phyloP scores from a whole-genome alignment of 2,113 vertebrate species.

The Nothoprocta pentlandii region DNA sequence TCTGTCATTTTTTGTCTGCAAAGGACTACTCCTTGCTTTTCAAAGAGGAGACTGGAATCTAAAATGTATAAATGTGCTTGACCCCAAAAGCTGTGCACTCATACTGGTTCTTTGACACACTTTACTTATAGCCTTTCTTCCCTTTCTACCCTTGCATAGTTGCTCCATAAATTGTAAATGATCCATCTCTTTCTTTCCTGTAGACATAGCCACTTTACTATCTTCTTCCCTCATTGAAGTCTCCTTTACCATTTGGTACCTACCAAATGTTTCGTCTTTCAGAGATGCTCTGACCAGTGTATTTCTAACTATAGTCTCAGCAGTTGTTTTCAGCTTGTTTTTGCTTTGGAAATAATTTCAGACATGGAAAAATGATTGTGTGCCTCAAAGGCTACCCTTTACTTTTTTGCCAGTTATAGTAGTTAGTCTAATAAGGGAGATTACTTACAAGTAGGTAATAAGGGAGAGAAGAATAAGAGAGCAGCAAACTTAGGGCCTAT shows the following conservation, averaged over 20 bases:
- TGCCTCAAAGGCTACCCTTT: background rate
- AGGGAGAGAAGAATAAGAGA: background rate
- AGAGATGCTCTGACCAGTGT: background rate
- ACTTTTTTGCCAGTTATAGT: background rate
- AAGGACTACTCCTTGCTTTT: background rate
- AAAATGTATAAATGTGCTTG: background rate
- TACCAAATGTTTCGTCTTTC: background rate
- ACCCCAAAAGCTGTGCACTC: background rate
- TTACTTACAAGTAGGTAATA: background rate
- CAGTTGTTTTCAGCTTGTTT: conserved; percentile 2
- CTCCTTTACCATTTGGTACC: background rate
- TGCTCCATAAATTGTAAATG: background rate
- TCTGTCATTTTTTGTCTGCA: background rate
- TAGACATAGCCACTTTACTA: background rate
- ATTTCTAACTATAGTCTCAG: conserved; percentile 41
- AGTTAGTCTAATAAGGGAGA: background rate
- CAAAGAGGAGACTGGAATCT: background rate
- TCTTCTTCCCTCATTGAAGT: background rate
- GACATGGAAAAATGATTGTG: background rate
- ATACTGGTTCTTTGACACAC: background rate
- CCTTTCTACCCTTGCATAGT: background rate
- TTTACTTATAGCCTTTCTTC: background rate
- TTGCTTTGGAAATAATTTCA: conserved; percentile 13
- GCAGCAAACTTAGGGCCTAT: background rate
- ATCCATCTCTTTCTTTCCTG: background rate